Base-by-base conservation (phyloP, 92 coral and sea anemone genomes). In the Ricordea florida region DNA sequence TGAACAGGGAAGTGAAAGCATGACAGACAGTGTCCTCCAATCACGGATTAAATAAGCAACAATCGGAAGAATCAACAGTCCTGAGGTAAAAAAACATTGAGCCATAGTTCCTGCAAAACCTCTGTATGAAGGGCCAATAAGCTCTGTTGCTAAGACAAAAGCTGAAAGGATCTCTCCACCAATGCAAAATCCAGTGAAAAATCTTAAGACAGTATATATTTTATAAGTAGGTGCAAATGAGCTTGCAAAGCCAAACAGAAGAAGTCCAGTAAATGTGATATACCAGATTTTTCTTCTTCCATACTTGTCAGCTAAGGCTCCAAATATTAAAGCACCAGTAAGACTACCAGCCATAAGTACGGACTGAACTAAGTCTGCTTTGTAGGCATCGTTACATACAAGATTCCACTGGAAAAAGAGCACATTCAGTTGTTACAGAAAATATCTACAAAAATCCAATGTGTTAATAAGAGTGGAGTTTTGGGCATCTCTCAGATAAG, bases 341-440 rank as follows among this genome's bases (percentile, higher is more conserved):
- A 94, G 73, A 18, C 92, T 87, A 5, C 98, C 98, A 7, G 86
- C 82, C 98, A 94, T 94, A 10, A 94, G 93, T 2, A 91, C 69
- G 2, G 98, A 94, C 59, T 90, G 97, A 6, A 86, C 84, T 25
- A 93, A 63, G 28, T 94, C 97, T 16, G 86, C 98, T 78, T 94
- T 94, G 83, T 88, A 94, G 4, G 97, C 94, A 75, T 94, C 80
- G 24, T 81, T 89, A 76, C 98, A 92, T 4, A 88, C 59, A 28
- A 92, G 87, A 37, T 94, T 76, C 98, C 98, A 94, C 98, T 94
- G 84, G 23, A 85, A 69, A n/a, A n/a, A n/a, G n/a, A n/a, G n/a
- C n/a, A n/a, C n/a, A n/a, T n/a, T n/a, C n/a, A n/a, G n/a, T n/a
- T n/a, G n/a, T n/a, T n/a, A n/a, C n/a, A n/a, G n/a, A n/a, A n/a